A percentile compares a stretch with the other conserved stretches of the same genome.
Conservation (phyloP, 1,140 invertebrate genomes). For the Drosophila triauraria region DNA sequence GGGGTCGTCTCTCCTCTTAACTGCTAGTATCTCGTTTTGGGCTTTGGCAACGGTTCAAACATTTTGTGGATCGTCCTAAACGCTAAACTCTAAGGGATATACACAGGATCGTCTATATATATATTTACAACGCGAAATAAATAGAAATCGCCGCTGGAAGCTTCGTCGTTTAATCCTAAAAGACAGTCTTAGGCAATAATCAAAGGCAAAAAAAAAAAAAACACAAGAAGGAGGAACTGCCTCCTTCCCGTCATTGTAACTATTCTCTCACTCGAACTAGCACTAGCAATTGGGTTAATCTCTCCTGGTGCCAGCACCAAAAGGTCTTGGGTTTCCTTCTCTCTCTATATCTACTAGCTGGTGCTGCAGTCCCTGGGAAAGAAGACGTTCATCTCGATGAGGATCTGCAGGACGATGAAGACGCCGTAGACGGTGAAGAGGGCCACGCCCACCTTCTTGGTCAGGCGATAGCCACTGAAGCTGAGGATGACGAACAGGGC, state of each 20-base stretch:
- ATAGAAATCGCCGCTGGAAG: conserved; percentile 17
- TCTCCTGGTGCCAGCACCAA: conserved; percentile 43
- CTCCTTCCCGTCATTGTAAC: not conserved
- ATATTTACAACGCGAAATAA: conserved; percentile 50
- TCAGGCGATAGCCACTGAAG: conserved; percentile 87
- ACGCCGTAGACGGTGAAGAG: conserved; percentile 88
- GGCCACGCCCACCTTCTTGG: conserved; percentile 87
- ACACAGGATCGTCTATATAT: conserved; percentile 16
- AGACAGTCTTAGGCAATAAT: conserved; percentile 68
- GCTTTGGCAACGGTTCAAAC: conserved; percentile 71
- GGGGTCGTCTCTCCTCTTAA: conserved; percentile 11
- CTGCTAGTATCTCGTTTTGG: conserved; percentile 51
- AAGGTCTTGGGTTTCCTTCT: not conserved
- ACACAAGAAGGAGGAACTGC: not conserved
- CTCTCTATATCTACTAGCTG: conserved; percentile 28
- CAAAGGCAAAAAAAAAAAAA: conserved; percentile 20
- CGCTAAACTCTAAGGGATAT: conserved; percentile 24
- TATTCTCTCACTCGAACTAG: not conserved
- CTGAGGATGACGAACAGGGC: conserved; percentile 87
- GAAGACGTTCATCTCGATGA: conserved; percentile 85
- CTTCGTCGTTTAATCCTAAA: conserved; percentile 43
- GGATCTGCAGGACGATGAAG: conserved; percentile 84
- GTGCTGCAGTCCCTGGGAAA: conserved; percentile 69
- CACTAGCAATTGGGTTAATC: not conserved
- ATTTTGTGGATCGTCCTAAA: conserved; percentile 47